Conservation (phyloP, 1,140 invertebrate genomes). For the Magallana angulata region DNA sequence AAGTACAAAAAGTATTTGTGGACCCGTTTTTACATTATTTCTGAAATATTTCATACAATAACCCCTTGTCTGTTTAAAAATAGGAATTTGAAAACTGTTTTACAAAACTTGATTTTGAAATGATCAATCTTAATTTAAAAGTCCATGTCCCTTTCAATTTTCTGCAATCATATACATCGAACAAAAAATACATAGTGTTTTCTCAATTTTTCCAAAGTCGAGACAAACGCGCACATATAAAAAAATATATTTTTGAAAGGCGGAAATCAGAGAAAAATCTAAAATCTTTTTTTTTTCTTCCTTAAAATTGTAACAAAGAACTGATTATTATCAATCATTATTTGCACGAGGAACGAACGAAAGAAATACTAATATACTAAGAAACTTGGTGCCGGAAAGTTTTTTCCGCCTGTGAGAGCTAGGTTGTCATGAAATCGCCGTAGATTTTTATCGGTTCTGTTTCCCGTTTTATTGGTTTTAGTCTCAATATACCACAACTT, state of each 20-base stretch:
- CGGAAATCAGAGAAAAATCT: not conserved
- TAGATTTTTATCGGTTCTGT: conserved; percentile 4
- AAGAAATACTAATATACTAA: no score
- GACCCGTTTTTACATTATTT: not conserved
- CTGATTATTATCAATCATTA: not conserved
- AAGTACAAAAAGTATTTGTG: not conserved
- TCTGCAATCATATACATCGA: no score
- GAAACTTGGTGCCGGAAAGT: not conserved
- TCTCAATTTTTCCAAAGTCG: no score
- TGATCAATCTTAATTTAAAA: no score
- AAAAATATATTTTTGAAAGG: not conserved
- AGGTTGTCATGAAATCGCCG: not conserved
- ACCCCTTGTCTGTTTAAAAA: not conserved
- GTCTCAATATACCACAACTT: conserved; percentile 15
- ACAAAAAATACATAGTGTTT: no score
- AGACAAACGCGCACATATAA: no score
- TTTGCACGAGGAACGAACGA: not conserved
- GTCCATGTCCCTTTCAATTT: no score
- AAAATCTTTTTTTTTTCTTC: not conserved
- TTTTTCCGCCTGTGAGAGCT: not conserved
- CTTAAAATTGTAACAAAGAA: not conserved
- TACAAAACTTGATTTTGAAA: no score
- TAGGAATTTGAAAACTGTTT: not conserved
- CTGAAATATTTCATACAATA: not conserved
- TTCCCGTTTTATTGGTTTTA: conserved; percentile 36